Evolutionary conservation across 1,140 invertebrate genomes (phyloP).

Genomic region (Aphis gossypii): DNA sequence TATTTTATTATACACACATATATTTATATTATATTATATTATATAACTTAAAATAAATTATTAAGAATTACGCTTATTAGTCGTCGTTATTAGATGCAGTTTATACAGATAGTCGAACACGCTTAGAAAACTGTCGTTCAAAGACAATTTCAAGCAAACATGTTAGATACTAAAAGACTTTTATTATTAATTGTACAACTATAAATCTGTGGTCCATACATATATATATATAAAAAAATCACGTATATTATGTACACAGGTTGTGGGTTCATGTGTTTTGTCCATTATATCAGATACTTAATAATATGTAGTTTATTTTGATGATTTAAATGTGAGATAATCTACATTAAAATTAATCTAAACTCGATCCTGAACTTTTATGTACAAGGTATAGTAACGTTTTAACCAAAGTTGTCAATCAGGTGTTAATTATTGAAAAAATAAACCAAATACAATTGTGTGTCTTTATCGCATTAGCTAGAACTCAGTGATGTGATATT

Average conservation of each 20-base stretch:
- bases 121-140: background rate
- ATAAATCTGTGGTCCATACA: background rate
- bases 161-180: background rate
- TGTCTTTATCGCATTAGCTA: background rate
- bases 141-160: no score
- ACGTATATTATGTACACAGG: no score
- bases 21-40: no score
- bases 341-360: background rate
- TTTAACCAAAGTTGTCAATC: no score
- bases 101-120: background rate
- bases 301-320: background rate
- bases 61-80: background rate
- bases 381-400: no score
- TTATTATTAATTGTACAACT: background rate
- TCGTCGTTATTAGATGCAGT: background rate
- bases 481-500: background rate
- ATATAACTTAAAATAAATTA: background rate
- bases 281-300: background rate
- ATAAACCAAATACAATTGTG: background rate
- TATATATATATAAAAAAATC: no score
- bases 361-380: background rate
- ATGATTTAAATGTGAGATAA: background rate
- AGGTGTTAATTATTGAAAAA: no score
- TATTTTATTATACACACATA: no score
- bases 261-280: background rate